Evolutionary conservation across 2,888 invertebrate genomes (phyloP), one percentile per base, ranked within the genome.

Genomic region (Zaprionus bogoriensis): DNA sequence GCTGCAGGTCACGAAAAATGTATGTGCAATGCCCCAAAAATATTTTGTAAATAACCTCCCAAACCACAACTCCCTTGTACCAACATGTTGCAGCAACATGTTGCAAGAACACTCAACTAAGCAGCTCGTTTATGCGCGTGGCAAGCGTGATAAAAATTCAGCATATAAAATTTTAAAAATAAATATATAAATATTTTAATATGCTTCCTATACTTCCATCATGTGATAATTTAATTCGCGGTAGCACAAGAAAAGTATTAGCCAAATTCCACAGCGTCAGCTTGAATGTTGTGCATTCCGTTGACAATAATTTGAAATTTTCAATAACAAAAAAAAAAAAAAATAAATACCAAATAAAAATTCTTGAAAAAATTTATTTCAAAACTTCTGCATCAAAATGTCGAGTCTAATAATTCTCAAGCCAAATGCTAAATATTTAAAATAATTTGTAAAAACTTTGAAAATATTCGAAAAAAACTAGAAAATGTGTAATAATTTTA

Each of bases 1-100:
- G 14, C 10, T 3, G 7, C 5, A 17, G 50, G 32, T 45, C 57
- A 46, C n/a, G 30, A 27, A 74, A 74, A 83, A 86, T 77, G 58
- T 83, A 86, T 83, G 80, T 80, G 80, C 80, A 80, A 80, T 80
- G 83, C 59, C 72, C 63, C 60, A 63, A 65, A 60, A 59, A 30
- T 53, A 50, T 83, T n/a, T 67, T 80, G 80, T 80, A 80, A 83
- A 80, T 80, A 80, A 83, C 47, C 22, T 42, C 28, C 23, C 22
- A 7, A 6, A n/a, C 39, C 23, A 32, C 23, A 45, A 30, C 28
- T 32, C 48, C 53, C 61, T 61, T 62, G 62, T 44, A 61, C 64
- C 60, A 59, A 38, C 64, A 78, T 78, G 82, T 78, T 81, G 78
- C 84, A 69, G 83, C 80, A 74, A 77, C 84, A 80, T 78, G 72